phyloP scores from a whole-genome alignment of 2,888 invertebrate genomes.

The Onchidella celtica region DNA sequence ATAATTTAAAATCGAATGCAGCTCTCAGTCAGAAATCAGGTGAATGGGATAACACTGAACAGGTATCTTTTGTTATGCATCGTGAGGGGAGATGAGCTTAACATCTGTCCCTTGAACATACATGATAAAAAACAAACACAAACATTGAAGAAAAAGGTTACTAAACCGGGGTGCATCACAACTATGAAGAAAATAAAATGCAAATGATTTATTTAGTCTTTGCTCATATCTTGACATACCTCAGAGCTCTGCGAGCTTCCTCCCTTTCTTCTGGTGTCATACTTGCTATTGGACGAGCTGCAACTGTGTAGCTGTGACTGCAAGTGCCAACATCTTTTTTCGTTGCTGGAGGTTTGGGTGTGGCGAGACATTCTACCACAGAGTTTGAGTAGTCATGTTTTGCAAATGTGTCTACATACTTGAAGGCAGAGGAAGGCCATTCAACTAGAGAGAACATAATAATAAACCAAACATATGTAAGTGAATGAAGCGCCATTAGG shows the following conservation, averaged over 20 bases:
- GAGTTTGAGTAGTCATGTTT: constrained; percentile 65
- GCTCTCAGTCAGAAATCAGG: too few species aligned
- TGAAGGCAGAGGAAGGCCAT: constrained; percentile 71
- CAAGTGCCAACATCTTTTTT: not conserved
- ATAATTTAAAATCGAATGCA: too few species aligned
- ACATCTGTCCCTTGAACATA: too few species aligned
- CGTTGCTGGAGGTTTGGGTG: constrained; percentile 57
- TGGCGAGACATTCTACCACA: constrained; percentile 63
- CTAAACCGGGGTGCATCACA: too few species aligned
- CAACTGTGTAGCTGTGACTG: constrained; percentile 11
- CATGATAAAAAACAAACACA: too few species aligned
- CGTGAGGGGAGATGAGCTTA: too few species aligned
- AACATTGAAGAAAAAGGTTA: too few species aligned
- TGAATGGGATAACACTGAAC: too few species aligned
- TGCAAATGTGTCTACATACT: constrained; percentile 71
- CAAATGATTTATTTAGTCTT: not conserved
- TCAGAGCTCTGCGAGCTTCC: constrained; percentile 63
- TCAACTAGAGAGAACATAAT: constrained; percentile 58
- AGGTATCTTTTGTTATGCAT: too few species aligned
- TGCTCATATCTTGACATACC: constrained; percentile 54
- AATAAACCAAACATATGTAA: not conserved
- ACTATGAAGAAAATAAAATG: not conserved
- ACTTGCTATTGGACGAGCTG: not conserved
- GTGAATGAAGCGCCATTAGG: too few species aligned
- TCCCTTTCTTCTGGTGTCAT: constrained; percentile 67